Evolutionary conservation across 2,113 vertebrate genomes (phyloP).

Genomic region (Larimichthys polyactis): DNA sequence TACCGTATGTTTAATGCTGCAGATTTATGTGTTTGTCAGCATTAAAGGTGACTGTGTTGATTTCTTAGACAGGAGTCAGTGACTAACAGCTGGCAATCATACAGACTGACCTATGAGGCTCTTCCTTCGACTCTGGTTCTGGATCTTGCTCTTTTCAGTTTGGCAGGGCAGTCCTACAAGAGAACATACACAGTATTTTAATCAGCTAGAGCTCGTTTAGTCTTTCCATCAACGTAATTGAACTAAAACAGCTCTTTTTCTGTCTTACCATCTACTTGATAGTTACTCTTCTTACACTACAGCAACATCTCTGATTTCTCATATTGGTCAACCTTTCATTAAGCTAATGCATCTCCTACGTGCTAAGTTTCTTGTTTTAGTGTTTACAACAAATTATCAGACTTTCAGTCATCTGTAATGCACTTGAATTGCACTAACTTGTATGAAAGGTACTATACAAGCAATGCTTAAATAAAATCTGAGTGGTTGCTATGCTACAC

Average conservation of each 20-base stretch:
- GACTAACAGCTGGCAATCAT: conserved; percentile 27
- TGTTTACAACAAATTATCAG: neutral
- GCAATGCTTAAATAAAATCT: neutral
- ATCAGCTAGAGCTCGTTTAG: neutral
- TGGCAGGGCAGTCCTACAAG: conserved; percentile 94
- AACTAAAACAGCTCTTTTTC: neutral
- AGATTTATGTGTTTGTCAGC: conserved; percentile 4
- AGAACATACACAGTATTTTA: conserved; percentile 32
- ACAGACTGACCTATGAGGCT: conserved; percentile 91
- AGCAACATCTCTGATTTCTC: conserved; percentile 3
- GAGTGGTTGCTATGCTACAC: neutral
- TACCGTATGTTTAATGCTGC: conserved; percentile 13
- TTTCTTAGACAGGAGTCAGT: neutral
- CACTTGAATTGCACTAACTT: neutral
- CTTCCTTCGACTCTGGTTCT: conserved; percentile 92
- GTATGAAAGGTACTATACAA: neutral
- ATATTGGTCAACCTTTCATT: conserved; percentile 1
- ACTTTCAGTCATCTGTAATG: neutral
- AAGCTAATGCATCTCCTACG: neutral
- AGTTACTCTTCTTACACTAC: conserved; percentile 10
- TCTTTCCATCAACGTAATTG: neutral
- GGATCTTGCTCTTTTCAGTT: conserved; percentile 96
- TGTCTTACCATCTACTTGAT: neutral
- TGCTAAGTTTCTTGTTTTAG: no score
- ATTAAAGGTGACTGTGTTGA: conserved; percentile 15